phyloP scores from a whole-genome alignment of 1,140 invertebrate species.

The Hylaeus anthracinus region DNA sequence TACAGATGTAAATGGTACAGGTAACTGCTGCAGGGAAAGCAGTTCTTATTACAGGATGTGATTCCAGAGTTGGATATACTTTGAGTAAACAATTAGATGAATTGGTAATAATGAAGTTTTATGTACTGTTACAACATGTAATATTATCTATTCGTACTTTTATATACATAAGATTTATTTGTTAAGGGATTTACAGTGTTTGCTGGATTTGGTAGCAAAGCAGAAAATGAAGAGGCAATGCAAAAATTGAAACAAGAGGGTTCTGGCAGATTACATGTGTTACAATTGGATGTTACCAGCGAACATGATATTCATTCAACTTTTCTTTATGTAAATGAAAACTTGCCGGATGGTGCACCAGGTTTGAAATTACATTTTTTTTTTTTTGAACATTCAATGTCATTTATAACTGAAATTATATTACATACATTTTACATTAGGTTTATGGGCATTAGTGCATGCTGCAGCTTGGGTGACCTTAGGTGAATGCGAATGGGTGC shows the following conservation, averaged over 20 bases:
- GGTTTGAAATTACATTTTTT: conserved; percentile 72
- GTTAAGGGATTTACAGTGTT: conserved; percentile 89
- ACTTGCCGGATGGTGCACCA: conserved; percentile 88
- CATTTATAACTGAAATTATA: conserved; percentile 17
- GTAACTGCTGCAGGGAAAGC: conserved; percentile 89
- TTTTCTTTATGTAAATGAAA: conserved; percentile 87
- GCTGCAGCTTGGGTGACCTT: conserved; percentile 93
- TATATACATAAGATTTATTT: conserved; percentile 33
- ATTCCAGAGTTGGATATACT: conserved; percentile 88
- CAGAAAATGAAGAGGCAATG: conserved; percentile 84
- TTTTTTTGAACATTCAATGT: neutral
- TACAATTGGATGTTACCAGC: conserved; percentile 88
- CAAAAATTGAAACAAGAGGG: conserved; percentile 88
- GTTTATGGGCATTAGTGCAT: conserved; percentile 94
- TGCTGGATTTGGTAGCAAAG: conserved; percentile 87
- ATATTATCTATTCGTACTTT: conserved; percentile 1
- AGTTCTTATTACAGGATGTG: conserved; percentile 92
- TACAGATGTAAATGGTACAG: conserved; percentile 77
- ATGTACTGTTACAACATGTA: neutral
- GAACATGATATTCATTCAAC: conserved; percentile 87
- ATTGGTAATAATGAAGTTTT: conserved; percentile 77
- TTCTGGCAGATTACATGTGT: conserved; percentile 86
- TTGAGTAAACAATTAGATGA: conserved; percentile 89
- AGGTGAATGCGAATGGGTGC: conserved; percentile 94
- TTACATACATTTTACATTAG: conserved; percentile 68